Evolutionary conservation across 2,113 vertebrate species (phyloP), one percentile per base, ranked within the genome.

Genomic region (Tinamus guttatus): DNA sequence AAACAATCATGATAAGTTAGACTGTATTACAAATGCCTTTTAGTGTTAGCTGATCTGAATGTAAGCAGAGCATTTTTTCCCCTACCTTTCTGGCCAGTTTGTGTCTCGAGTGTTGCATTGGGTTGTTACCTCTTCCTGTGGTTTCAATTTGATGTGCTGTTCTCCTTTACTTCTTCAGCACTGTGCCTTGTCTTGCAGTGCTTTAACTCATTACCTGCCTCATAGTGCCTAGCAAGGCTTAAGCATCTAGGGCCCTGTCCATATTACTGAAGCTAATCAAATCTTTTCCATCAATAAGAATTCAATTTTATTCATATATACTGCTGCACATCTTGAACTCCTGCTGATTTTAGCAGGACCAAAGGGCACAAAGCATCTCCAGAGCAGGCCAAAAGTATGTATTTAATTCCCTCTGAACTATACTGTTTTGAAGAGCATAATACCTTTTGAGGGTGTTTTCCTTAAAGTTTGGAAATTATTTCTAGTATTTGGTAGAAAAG

Each of bases 1-100:
- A 76, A 96, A 71, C 62, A 19, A 34, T 85, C 87, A 43, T 73
- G 58, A 90, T 85, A 86, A 93, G 75, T 77, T 80, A 75, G 52
- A 73, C 65, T 59, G 0, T 54, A 87, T 93, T 92, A 94, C 81
- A 93, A 81, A 94, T 60, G 17, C n/a, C 27, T 59, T 58, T 6
- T 87, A 83, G 13, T 65, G 34, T 60, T 88, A 67, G 74, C 24
- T 67, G 84, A 47, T 43, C 77, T 86, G 70, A 89, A 94, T 89
- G 69, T 92, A 89, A 91, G 74, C 70, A 67, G 43, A 87, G 58
- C 25, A 15, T 13, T 28, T 73, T 70, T 51, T 30, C 9, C 63
- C n/a, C 45, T 87, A 4, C 79, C 18, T 94, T 41, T 63, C 54
- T 68, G 56, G 45, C 3, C 69, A 84, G n/a, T 71, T 38, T 70